Conservation (phyloP, 2,797 vertebrate genomes). For the Eospalax fontanierii region DNA sequence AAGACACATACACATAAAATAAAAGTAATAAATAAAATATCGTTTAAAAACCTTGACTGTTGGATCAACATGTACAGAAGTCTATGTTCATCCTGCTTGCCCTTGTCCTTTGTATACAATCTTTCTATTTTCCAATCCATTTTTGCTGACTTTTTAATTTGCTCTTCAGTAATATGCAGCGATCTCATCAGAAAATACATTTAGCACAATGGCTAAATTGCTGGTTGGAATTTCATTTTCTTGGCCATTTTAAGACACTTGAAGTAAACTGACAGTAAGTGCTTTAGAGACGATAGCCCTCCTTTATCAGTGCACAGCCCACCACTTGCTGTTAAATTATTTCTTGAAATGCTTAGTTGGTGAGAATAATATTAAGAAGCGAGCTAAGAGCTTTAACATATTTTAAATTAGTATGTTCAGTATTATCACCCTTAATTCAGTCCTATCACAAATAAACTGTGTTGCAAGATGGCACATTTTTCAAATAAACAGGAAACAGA, state of each 20-base stretch:
- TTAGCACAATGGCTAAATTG: constrained; percentile 83
- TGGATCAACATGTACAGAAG: not conserved
- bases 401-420: constrained; percentile 79
- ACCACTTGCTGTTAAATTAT: constrained; percentile 75
- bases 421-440: constrained; percentile 83
- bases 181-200: constrained; percentile 84
- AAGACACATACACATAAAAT: too few relatives aligned
- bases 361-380: constrained; percentile 78
- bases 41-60: not conserved
- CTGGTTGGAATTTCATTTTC: constrained; percentile 85
- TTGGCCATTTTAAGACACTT: constrained; percentile 80
- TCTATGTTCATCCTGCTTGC: not conserved
- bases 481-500: constrained; percentile 76
- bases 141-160: constrained; percentile 83
- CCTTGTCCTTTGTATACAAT: constrained; percentile 44
- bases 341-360: constrained; percentile 78
- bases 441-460: constrained; percentile 68
- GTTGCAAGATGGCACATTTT: constrained; percentile 66
- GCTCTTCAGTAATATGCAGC: constrained; percentile 77
- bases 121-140: constrained; percentile 67
- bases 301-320: constrained; percentile 76
- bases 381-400: constrained; percentile 73
- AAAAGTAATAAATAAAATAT: too few relatives aligned
- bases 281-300: constrained; percentile 66
- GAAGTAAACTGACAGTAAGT: constrained; percentile 80